Base-by-base conservation (phyloP, 2,797 vertebrate species). In the Xiphorhynchus erythropygius region DNA sequence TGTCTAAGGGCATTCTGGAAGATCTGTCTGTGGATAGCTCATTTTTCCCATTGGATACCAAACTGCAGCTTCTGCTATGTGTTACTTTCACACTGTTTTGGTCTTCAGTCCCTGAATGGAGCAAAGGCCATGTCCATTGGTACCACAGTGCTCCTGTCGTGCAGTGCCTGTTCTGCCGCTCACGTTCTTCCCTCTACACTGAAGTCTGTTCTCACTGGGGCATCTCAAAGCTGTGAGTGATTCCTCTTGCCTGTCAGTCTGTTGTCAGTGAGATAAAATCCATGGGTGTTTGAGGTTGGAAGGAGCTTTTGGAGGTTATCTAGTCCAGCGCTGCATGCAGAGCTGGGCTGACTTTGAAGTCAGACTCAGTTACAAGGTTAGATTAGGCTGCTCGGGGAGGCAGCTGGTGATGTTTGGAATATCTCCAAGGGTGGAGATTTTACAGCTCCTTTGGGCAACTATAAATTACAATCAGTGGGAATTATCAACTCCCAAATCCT, bases 101-200 rank as follows among this genome's bases (percentile, higher is more conserved):
- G 0, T 60, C 24, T 62, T 88, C 46, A 35, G 25, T 46, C 39
- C 39, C 76, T 46, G 37, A 39, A 5, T 12, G 11, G 55, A n/a
- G 56, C 42, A 28, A 47, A 65, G 85, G 44, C 30, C 35, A 1
- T 1, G 0, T 23, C 28, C 7, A 1, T 16, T 21, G 2, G 0
- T 30, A 13, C 47, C 3, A 1, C 1, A 0, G 18, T 62, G 37
- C 69, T 73, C n/a, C 41, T 62, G 30, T 37, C 70, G 65, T 42
- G 27, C 74, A 17, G 46, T 49, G 44, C 25, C 32, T 85, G 32
- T 65, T 74, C 75, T 74, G 56, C 56, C 0, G 0, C 33, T 77
- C 18, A 4, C 44, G 56, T 78, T 59, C 50, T 80, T 77, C 33
- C 70, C 18, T 71, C 23, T 27, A 2, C n/a, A 11, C 41, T 59